Evolutionary conservation across 2,797 vertebrate genomes (phyloP), one percentile per base, ranked within the genome.

Genomic region (Graptemys geographica): DNA sequence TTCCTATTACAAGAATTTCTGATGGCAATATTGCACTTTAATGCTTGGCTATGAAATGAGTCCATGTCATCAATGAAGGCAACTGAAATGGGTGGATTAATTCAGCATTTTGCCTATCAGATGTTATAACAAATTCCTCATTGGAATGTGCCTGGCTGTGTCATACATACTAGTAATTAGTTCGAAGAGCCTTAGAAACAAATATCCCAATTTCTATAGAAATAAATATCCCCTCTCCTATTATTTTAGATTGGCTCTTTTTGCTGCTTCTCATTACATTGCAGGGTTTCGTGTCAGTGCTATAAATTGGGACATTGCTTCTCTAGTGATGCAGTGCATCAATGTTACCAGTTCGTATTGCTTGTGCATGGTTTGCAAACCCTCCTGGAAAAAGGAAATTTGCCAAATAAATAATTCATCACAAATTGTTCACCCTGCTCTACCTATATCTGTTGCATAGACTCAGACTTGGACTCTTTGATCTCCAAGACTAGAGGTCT

Each of bases 1-100:
- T 56, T 92, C 72, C 86, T 96, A 55, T 90, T 95, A 94, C 31
- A 92, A 90, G 81, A 89, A 16, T 13, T 15, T 91, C 83, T 79
- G 81, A 81, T 89, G 86, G 81, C 44, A 89, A 37, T 89, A 69
- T 37, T 25, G 11, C 90, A 52, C 4, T 11, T 81, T 84, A 93
- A 90, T 85, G 74, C 28, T 81, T n/a, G 33, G 81, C 25, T 88
- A 90, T 3, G 18, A 92, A 95, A 96, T 92, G 85, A 95, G 59
- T 41, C 31, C 33, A 4, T 95, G 90, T 76, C 6, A 84, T 90
- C 33, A 93, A 27, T 79, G 37, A 23, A 85, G 79, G 18, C 92
- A 65, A 79, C n/a, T 83, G 81, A 84, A 94, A 87, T 78, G 52
- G 5, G 79, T 21, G 8, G 1, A 95, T 94, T 85, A 57, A 41